Evolutionary conservation across 2,113 vertebrate species (phyloP), one percentile per base, ranked within the genome.

Genomic region (Recurvirostra avosetta): DNA sequence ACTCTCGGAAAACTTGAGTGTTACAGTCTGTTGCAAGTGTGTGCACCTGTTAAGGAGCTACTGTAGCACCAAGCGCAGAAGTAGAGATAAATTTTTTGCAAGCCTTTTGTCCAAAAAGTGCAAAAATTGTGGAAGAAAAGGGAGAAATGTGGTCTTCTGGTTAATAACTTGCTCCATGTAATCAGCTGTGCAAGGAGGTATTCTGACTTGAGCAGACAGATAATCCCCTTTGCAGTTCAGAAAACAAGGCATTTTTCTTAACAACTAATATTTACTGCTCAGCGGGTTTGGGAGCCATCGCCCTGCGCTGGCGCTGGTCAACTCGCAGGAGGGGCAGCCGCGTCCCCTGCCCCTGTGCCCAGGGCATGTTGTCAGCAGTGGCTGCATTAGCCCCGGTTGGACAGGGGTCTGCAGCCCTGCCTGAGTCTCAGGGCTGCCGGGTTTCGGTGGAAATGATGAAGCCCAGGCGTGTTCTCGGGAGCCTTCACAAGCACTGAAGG

Each of bases 41-140:
- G 5, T 61, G 81, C 94, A 94, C 93, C 93, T 95, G 93, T 83
- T 86, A 21, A 15, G 34, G 77, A 74, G 81, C 61, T n/a, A 3
- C 77, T 5, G 45, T 25, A 38, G 82, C 0, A 0, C 43, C 8
- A 2, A 17, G 41, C 1, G 0, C 19, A 25, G 66, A 47, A 47
- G 11, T 15, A 30, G 52, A 45, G 65, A 36, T 2, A 6, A 26
- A 23, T 66, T 70, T 70, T 70, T 77, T 72, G 34, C 30, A 56
- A 75, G 45, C 29, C 34, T 74, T 89, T 90, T 73, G 58, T 87
- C 70, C 56, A 25, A 67, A 58, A 84, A 62, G 38, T n/a, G 41
- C 47, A 50, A 13, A 83, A 77, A 56, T 47, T 26, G 4, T 0
- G 3, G 53, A 22, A 74, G 26, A 73, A 26, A 18, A 15, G 15